Evolutionary conservation across 2,797 vertebrate species (phyloP), one percentile per base, ranked within the genome.

Genomic region (Tenualosa thibaudeaui): DNA sequence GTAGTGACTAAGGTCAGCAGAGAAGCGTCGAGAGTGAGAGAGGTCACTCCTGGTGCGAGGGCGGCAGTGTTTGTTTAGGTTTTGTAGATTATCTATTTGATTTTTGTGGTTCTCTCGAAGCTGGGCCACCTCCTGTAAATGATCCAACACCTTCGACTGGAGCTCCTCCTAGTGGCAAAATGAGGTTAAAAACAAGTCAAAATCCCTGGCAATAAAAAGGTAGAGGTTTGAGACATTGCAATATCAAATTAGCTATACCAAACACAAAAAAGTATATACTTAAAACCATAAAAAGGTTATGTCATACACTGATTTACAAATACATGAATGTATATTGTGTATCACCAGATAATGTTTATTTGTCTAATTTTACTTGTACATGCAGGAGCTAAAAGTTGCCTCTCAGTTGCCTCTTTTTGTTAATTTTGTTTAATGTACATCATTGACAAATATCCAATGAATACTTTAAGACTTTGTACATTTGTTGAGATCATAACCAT

Each of bases 21-120:
- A 96, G 0, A 96, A 93, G 87, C 95, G 93, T 0, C 96, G 94
- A 85, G 96, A 97, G 87, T 95, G 96, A 88, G 95, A 93, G 7
- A 97, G 92, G 62, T 97, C 96, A 9, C 94, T 95, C 89, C 92
- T 94, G 43, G 96, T 92, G 83, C 94, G 92, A 0, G 93, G 94
- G 71, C 92, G 93, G 0, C 86, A 88, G 0, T 93, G 93, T 2
- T 84, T 87, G 50, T 90, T 92, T 82, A 94, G 84, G 58, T 89
- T 95, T 87, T 85, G 91, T 85, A 96, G 82, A 2, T 83, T 91
- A 51, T 92, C 94, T 75, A 97, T 92, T 87, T 95, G 94, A 83
- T 94, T 94, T 87, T 94, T 93, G 0, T 95, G 95, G 84, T 90
- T 89, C 31, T 95, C 94, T 71, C 85, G 92, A 31, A 97, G 92